Percentiles rank a stretch among this genome's conserved stretches.
Conservation (phyloP, 2,888 invertebrate species). For the Agonopterix subpropinquella region DNA sequence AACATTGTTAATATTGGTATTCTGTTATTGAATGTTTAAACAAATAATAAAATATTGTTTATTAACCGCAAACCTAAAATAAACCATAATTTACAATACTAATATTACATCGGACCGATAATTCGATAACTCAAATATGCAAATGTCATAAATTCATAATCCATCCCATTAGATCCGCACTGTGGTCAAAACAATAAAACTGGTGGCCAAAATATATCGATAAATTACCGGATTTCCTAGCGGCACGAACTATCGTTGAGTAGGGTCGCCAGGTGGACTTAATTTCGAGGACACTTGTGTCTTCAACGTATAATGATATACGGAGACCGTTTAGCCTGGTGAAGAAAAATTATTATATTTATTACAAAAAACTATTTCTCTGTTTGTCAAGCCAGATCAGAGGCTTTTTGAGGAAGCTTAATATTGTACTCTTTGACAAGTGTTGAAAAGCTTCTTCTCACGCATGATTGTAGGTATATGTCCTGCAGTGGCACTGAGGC, state of each 20-base stretch:
- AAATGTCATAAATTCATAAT: constrained; percentile 4
- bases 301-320: background rate
- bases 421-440: too few relatives aligned
- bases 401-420: too few relatives aligned
- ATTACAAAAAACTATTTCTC: background rate
- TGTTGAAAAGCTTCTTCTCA: too few relatives aligned
- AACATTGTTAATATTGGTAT: too few relatives aligned
- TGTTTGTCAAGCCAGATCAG: background rate
- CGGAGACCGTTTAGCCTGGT: background rate
- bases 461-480: too few relatives aligned
- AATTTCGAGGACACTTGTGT: background rate
- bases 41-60: too few relatives aligned
- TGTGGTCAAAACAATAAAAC: constrained; percentile 9
- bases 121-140: constrained; percentile 6
- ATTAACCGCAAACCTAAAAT: too few relatives aligned
- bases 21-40: too few relatives aligned
- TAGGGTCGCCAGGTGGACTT: background rate
- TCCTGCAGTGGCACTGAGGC: too few relatives aligned
- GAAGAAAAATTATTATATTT: background rate
- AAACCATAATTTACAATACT: too few relatives aligned
- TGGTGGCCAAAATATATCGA: constrained; percentile 7
- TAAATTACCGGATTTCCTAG: constrained; percentile 7
- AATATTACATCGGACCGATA: too few relatives aligned
- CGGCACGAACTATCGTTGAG: constrained; percentile 3
- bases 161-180: constrained; percentile 5